Conservation (phyloP, 1,140 invertebrate genomes). For the Kradibia gibbosae region DNA sequence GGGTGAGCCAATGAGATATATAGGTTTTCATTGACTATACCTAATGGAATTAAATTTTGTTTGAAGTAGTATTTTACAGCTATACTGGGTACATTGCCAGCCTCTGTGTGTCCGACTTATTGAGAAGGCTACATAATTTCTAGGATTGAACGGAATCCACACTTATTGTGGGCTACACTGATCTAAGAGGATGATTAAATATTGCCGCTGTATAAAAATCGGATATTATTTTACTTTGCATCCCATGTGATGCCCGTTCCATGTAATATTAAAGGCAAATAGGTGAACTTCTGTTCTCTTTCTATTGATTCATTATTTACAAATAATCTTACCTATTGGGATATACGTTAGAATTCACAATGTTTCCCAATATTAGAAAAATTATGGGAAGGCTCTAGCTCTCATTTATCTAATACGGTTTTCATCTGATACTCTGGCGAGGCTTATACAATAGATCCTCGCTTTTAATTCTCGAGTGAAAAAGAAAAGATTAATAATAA, state of each 20-base stretch:
- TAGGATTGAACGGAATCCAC: neutral
- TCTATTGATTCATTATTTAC: neutral
- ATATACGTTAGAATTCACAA: neutral
- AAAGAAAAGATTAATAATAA: no score
- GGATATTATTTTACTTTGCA: neutral
- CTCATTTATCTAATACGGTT: neutral
- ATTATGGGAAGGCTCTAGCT: neutral
- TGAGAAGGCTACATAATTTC: neutral
- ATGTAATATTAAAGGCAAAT: neutral
- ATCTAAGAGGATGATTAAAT: neutral
- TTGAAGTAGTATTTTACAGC: slow-evolving; percentile 40
- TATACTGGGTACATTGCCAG: neutral
- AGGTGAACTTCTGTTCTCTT: neutral
- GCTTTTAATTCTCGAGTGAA: no score
- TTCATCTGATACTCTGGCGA: neutral
- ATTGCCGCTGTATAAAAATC: neutral
- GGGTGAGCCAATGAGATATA: slow-evolving; percentile 32
- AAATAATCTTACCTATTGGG: neutral
- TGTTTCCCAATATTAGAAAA: neutral
- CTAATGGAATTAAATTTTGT: slow-evolving; percentile 46
- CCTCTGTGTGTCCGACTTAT: neutral
- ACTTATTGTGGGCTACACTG: neutral
- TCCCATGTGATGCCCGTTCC: neutral
- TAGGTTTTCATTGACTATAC: slow-evolving; percentile 8
- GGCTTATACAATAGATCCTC: neutral